Evolutionary conservation across 2,113 vertebrate genomes (phyloP).

Genomic region (Numenius arquata): DNA sequence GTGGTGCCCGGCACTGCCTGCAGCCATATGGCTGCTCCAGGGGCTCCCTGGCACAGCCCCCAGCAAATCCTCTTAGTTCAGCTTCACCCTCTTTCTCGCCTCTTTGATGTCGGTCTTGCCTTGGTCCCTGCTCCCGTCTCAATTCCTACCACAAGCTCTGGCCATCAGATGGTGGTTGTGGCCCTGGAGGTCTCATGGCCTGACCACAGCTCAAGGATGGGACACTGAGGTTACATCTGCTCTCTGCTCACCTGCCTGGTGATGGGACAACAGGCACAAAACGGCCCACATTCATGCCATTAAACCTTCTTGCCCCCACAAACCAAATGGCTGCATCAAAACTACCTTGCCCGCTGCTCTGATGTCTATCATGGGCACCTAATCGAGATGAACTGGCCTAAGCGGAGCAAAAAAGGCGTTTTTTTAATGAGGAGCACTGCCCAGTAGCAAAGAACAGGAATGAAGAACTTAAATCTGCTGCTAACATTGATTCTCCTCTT

Average conservation of each 20-base stretch:
- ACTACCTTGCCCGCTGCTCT: background rate
- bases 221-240: accelerated
- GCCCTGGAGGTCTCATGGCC: accelerated
- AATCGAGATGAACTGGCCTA: accelerated
- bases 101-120: background rate
- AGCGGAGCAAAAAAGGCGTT: background rate
- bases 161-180: accelerated
- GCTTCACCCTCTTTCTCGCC: conserved; percentile 21
- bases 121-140: background rate
- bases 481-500: background rate
- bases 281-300: accelerated
- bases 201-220: accelerated
- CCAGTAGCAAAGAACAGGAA: background rate
- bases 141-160: background rate
- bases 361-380: background rate
- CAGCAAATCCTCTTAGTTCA: conserved; percentile 64
- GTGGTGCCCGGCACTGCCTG: background rate
- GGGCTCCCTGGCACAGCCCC: conserved; percentile 14
- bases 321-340: background rate
- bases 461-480: background rate
- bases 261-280: background rate
- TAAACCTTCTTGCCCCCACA: background rate
- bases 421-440: background rate
- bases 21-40: conserved; percentile 31
- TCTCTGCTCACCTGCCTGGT: background rate